These are phyloP conservation scores for Agonopterix arenella DNA, from an alignment of 2,888 invertebrate species.

Conservation along the genomic window DNA sequence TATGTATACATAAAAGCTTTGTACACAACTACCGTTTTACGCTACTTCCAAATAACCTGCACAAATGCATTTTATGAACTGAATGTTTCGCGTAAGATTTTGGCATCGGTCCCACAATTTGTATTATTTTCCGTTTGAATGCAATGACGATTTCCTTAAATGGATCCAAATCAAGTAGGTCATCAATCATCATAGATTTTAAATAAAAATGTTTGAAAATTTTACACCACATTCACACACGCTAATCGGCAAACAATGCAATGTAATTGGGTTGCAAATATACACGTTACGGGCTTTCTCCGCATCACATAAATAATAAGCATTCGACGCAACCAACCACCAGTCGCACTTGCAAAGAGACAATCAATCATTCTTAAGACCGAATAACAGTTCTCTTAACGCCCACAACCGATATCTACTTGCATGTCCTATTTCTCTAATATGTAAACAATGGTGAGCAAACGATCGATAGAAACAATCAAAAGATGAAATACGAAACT, in stretches of 20 bases:
- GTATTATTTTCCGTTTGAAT: too few relatives aligned
- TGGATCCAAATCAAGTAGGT: too few relatives aligned
- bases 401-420: constrained; percentile 19
- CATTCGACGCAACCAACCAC: constrained; percentile 12
- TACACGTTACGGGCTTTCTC: constrained; percentile 18
- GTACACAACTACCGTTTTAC: constrained; percentile 1
- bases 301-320: constrained; percentile 16
- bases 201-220: too few relatives aligned
- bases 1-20: constrained; percentile 15
- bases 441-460: constrained; percentile 12
- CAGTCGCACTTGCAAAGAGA: constrained; percentile 14
- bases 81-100: neutral
- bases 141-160: too few relatives aligned
- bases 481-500: too few relatives aligned
- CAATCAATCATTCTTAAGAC: constrained; percentile 26
- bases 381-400: constrained; percentile 22
- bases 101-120: too few relatives aligned
- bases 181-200: too few relatives aligned
- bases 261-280: constrained; percentile 13
- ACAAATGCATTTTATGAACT: neutral
- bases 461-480: too few relatives aligned
- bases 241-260: constrained; percentile 3
- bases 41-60: neutral
- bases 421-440: constrained; percentile 15
- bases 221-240: neutral